Evolutionary conservation across 2,888 invertebrate genomes (phyloP), one percentile per base, ranked within the genome.

Genomic region (Conistra vaccinii): DNA sequence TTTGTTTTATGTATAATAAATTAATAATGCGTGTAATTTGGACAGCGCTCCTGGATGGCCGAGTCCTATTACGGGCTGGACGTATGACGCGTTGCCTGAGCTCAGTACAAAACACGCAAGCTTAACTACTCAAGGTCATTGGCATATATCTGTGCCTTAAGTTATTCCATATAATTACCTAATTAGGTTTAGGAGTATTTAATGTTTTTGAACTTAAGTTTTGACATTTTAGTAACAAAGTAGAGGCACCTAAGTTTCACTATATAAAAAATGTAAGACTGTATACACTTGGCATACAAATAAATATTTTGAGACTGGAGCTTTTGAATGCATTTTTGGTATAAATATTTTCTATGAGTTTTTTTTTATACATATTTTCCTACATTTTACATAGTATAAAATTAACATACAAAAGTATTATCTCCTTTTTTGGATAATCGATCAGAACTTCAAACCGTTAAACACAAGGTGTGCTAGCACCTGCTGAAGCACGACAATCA

Each of bases 391-490:
- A 10, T 14, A 45, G 0, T 17, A 32, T 48, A 5, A 69, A 69
- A 57, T 69, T n/a, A 39, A 57, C 20, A 57, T 78, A 57, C 32
- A 42, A 48, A 42, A 39, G 14, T 58, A 39, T 39, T 69, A 57
- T 48, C 42, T 26, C 53, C 14, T 23, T 63, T 3, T 45, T 55
- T 10, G 29, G 7, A 29, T 51, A 51, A 35, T 70, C 57, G 35
- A 79, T 73, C 80, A 57, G 35, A 35, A 62, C 20, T 32, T 26
- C 9, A 23, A 62, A 51, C 65, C 29, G 55, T 62, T 48, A 51
- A 51, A 42, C 10, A 42, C 71, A 78, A 78, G 67, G 68, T 79
- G 83, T 14, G 29, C 53, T 7, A 42, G 61, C 81, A 81, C 73
- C 80, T 84, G 80, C n/a, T 55, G 32, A 55, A 48, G 26, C 55